Evolutionary conservation across 2,888 invertebrate species (phyloP).

Genomic region (Agriopis marginaria): DNA sequence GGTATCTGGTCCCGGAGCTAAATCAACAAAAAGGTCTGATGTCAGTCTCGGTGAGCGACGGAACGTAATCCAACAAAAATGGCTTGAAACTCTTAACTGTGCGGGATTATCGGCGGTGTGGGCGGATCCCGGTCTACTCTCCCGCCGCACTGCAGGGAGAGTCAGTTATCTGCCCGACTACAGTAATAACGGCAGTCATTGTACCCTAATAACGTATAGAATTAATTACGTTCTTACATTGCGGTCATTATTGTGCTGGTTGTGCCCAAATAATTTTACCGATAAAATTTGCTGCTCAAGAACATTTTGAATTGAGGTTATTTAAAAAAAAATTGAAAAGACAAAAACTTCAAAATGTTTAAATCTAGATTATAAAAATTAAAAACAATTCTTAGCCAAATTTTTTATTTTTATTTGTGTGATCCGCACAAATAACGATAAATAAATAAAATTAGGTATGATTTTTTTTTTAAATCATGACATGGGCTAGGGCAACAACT

Average conservation of each 20-base stretch:
- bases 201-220: conserved; percentile 10
- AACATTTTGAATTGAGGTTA: not conserved
- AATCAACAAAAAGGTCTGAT: conserved; percentile 43
- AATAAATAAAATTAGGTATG: no score
- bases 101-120: conserved; percentile 58
- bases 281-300: not conserved
- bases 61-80: conserved; percentile 54
- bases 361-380: no score
- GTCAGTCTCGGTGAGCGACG: conserved; percentile 52
- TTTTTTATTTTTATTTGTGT: no score
- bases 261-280: not conserved
- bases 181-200: conserved; percentile 1
- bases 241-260: conserved; percentile 1
- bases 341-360: no score
- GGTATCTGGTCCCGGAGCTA: conserved; percentile 33
- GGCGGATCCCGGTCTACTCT: conserved; percentile 48
- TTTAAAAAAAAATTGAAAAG: no score
- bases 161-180: conserved; percentile 18
- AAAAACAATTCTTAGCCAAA: no score
- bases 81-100: conserved; percentile 56
- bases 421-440: no score
- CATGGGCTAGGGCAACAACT: no score
- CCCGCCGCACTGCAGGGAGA: conserved; percentile 4
- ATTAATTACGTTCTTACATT: conserved; percentile 5
- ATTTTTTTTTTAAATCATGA: no score